A percentile compares a stretch with the other conserved stretches of the same genome.
phyloP scores from a whole-genome alignment of 2,888 invertebrate genomes.

The Mellilla xanthometata region DNA sequence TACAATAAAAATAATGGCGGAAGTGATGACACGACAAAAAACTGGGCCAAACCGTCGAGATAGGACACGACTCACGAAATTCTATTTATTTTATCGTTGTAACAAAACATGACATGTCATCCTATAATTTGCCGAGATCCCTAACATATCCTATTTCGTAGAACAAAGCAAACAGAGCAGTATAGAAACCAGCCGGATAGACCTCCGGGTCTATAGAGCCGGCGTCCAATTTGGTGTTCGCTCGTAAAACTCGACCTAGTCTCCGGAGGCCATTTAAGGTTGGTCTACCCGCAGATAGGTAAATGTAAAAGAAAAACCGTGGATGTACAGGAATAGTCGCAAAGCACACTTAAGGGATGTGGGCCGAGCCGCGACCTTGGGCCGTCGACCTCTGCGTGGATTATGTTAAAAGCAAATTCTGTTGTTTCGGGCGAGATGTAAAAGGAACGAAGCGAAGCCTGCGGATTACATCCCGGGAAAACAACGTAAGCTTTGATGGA shows the following conservation, averaged over 20 bases:
- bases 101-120: slow-evolving; percentile 37
- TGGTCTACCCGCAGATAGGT: slow-evolving; percentile 34
- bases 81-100: slow-evolving; percentile 35
- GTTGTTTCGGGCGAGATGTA: slow-evolving; percentile 22
- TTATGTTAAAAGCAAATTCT: slow-evolving; percentile 26
- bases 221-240: slow-evolving; percentile 31
- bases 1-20: slow-evolving; percentile 31
- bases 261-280: slow-evolving; percentile 33
- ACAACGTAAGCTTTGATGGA: slow-evolving; percentile 18
- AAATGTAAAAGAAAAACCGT: slow-evolving; percentile 33
- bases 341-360: slow-evolving; percentile 34
- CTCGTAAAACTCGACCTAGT: slow-evolving; percentile 29
- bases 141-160: slow-evolving; percentile 29
- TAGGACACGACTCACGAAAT: slow-evolving; percentile 27
- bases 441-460: slow-evolving; percentile 14
- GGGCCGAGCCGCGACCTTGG: slow-evolving; percentile 27
- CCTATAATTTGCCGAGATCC: slow-evolving; percentile 35
- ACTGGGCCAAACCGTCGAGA: slow-evolving; percentile 27
- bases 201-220: slow-evolving; percentile 26
- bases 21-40: slow-evolving; percentile 32
- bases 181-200: slow-evolving; percentile 23
- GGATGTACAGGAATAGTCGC: slow-evolving; percentile 30
- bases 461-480: slow-evolving; percentile 14
- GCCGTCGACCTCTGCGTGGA: slow-evolving; percentile 23
- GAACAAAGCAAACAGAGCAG: slow-evolving; percentile 28